A percentile compares a stretch with the other conserved stretches of the same genome.
phyloP scores from a whole-genome alignment of 2,888 invertebrate genomes.

The Cryptocephalus primarius region DNA sequence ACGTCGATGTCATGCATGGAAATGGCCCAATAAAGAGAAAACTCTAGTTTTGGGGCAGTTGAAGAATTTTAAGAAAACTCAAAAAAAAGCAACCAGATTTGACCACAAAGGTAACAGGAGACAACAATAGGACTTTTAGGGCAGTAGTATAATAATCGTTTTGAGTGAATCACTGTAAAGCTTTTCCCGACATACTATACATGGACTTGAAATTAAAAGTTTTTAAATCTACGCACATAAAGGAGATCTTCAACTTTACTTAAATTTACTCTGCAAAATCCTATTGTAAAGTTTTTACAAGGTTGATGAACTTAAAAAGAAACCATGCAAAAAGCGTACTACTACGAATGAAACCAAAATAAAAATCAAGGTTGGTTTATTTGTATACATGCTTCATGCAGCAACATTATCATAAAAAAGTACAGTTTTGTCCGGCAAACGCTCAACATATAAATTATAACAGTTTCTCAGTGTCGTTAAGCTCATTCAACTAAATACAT shows the following conservation, averaged over 20 bases:
- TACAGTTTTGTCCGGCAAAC: too few species aligned
- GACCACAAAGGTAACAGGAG: neutral
- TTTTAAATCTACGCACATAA: too few species aligned
- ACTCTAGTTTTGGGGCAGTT: neutral
- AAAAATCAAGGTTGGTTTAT: constrained; percentile 5
- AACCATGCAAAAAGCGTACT: neutral
- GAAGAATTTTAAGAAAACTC: neutral
- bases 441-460: too few species aligned
- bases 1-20: constrained; percentile 9
- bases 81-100: neutral
- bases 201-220: too few species aligned
- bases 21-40: too few species aligned
- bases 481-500: too few species aligned
- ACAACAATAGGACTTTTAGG: neutral
- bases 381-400: constrained; percentile 13
- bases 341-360: constrained; percentile 11
- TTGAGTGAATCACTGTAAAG: too few species aligned
- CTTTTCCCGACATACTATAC: too few species aligned
- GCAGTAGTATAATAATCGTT: too few species aligned
- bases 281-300: neutral
- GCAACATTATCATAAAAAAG: constrained; percentile 3
- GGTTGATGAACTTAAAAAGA: neutral
- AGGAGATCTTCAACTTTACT: too few species aligned
- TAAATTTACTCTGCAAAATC: neutral
- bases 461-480: too few species aligned